Percentiles rank a stretch among this genome's conserved stretches.
Conservation (phyloP, 2,113 vertebrate species). For the Lasiurus borealis region DNA sequence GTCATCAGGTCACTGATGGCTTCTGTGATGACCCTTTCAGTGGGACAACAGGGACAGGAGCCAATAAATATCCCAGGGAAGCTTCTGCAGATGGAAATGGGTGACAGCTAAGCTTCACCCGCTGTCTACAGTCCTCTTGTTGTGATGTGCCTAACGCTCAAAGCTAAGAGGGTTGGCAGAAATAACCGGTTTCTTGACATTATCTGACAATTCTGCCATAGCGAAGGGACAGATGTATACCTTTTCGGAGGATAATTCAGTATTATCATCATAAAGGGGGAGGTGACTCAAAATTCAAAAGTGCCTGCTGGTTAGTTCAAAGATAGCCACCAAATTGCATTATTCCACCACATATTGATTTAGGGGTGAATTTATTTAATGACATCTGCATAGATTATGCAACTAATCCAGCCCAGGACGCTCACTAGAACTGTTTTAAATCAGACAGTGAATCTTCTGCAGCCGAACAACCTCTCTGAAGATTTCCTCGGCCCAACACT, state of each 20-base stretch:
- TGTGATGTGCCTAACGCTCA: neutral
- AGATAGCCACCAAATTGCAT: constrained; percentile 14
- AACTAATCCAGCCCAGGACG: neutral
- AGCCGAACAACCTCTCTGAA: neutral
- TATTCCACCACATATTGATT: neutral
- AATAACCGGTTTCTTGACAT: constrained; percentile 1
- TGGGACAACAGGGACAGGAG: neutral
- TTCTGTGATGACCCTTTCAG: neutral
- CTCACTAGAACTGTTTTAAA: neutral
- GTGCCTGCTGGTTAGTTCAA: neutral
- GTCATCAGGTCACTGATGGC: neutral
- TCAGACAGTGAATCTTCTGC: neutral
- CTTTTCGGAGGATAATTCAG: neutral
- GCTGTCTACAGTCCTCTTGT: neutral
- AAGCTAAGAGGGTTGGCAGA: neutral
- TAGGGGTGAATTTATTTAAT: neutral
- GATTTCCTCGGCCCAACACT: neutral
- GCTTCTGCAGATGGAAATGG: neutral
- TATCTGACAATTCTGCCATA: neutral
- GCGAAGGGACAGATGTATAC: neutral
- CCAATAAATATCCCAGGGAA: neutral
- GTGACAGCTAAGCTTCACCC: neutral
- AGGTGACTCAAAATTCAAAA: neutral
- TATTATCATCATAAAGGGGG: neutral
- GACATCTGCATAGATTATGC: neutral